Evolutionary conservation across 2,797 vertebrate genomes (phyloP), one percentile per base, ranked within the genome.

Genomic region (Oryzias sinensis): DNA sequence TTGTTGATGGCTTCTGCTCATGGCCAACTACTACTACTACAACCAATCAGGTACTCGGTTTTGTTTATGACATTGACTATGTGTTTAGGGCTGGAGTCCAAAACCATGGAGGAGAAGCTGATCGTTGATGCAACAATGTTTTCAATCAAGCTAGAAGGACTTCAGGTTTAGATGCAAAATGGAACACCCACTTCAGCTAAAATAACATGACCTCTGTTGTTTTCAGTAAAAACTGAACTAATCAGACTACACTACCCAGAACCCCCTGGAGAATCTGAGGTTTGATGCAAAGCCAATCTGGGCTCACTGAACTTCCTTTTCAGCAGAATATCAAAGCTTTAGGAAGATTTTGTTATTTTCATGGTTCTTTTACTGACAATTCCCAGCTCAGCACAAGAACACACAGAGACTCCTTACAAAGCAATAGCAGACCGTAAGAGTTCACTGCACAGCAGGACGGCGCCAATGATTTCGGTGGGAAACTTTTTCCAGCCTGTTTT

Each of bases 331-430:
- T 57, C 16, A 29, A 37, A 72, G 77, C 59, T 62, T 57, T 71
- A 41, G 70, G 62, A 69, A 58, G 67, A 62, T 72, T 73, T 68
- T 68, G 58, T 80, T 84, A 76, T 84, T 68, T 79, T 79, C 66
- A 77, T 75, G 78, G 78, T 78, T 74, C 74, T 82, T 78, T 85
- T 72, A 72, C 80, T 85, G 86, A 84, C 79, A 74, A 79, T 69
- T 81, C 77, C 78, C 83, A 66, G 43, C 70, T 76, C 82, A 74
- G 81, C 81, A 71, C 59, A 78, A 66, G 76, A 70, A 65, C 65
- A 59, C 68, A 76, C 75, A 76, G 13, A 4, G 74, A 78, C 33
- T 62, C 74, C 77, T 82, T 81, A 82, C 74, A 69, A 81, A 83
- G 79, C 74, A 80, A 79, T 72, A 84, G 63, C 46, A 56, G 65